phyloP scores from a whole-genome alignment of 2,888 invertebrate genomes.

The Anthrax anthrax region DNA sequence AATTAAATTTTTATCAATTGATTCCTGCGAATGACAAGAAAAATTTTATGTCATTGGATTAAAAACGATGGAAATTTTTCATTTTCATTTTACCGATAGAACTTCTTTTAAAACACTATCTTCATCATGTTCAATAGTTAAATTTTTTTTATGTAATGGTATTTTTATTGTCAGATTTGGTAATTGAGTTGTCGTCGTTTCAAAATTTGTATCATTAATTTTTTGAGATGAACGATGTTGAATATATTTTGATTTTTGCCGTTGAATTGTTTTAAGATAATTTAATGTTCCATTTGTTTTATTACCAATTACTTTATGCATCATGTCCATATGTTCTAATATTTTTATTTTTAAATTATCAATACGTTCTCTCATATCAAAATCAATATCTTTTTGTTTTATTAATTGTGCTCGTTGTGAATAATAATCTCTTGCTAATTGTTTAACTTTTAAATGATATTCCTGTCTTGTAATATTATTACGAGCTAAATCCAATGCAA shows the following conservation, averaged over 20 bases:
- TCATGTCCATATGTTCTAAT: slow-evolving; percentile 20
- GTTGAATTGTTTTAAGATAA: slow-evolving; percentile 16
- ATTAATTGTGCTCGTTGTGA: background rate
- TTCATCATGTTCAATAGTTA: background rate
- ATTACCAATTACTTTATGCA: slow-evolving; percentile 19
- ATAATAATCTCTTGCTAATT: slow-evolving; percentile 4
- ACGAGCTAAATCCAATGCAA: slow-evolving; percentile 25
- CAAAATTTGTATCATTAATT: background rate
- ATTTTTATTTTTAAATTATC: slow-evolving; percentile 19
- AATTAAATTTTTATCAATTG: slow-evolving; percentile 8
- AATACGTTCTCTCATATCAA: slow-evolving; percentile 15
- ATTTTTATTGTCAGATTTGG: background rate
- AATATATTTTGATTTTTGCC: background rate
- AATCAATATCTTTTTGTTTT: background rate
- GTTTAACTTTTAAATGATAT: slow-evolving; percentile 17
- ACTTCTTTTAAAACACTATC: slow-evolving; percentile 1
- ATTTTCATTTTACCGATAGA: slow-evolving; percentile 4
- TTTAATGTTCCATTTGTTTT: slow-evolving; percentile 24
- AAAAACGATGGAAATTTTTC: too few relatives aligned
- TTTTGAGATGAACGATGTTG: background rate
- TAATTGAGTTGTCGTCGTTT: background rate
- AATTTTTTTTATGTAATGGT: background rate
- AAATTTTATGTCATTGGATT: background rate
- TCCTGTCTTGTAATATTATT: slow-evolving; percentile 17
- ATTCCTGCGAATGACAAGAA: slow-evolving; percentile 1